These are phyloP conservation scores for Maniola jurtina DNA, from an alignment of 1,140 invertebrate genomes.

Conservation along the genomic window DNA sequence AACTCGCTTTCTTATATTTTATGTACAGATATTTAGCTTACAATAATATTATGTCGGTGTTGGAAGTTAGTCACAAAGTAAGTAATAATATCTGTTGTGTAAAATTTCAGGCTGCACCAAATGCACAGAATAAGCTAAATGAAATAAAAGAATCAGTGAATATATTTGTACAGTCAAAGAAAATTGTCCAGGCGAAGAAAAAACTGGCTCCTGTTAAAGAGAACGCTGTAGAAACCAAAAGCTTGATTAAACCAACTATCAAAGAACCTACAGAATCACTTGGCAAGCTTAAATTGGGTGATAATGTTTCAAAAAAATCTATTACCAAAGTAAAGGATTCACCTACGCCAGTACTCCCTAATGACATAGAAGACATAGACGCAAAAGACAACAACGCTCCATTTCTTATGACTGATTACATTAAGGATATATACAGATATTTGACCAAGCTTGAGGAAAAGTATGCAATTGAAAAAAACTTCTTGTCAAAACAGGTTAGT, in stretches of 20 bases:
- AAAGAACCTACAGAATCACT: slow-evolving; percentile 59
- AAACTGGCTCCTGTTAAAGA: slow-evolving; percentile 54
- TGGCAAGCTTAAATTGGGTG: slow-evolving; percentile 54
- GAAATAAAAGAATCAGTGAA: slow-evolving; percentile 43
- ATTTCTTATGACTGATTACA: slow-evolving; percentile 88
- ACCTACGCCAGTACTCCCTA: slow-evolving; percentile 44
- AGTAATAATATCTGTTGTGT: slow-evolving; percentile 18
- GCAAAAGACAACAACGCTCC: slow-evolving; percentile 84
- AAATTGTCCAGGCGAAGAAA: slow-evolving; percentile 50
- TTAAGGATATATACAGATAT: slow-evolving; percentile 92
- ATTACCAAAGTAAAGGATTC: slow-evolving; percentile 6
- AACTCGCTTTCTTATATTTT: background rate
- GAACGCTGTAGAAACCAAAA: slow-evolving; percentile 44
- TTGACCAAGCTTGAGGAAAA: slow-evolving; percentile 85
- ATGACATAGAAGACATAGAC: slow-evolving; percentile 82
- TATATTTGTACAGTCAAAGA: slow-evolving; percentile 41
- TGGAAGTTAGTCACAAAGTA: too few relatives aligned
- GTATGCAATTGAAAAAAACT: slow-evolving; percentile 81
- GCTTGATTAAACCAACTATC: slow-evolving; percentile 46
- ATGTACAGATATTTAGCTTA: background rate
- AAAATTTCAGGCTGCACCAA: slow-evolving; percentile 49
- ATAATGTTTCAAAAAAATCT: slow-evolving; percentile 6
- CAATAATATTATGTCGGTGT: too few relatives aligned
- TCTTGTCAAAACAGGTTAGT: slow-evolving; percentile 81
- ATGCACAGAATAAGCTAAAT: slow-evolving; percentile 44